Evolutionary conservation across 2,113 vertebrate species (phyloP).

Genomic region (Mola mola): DNA sequence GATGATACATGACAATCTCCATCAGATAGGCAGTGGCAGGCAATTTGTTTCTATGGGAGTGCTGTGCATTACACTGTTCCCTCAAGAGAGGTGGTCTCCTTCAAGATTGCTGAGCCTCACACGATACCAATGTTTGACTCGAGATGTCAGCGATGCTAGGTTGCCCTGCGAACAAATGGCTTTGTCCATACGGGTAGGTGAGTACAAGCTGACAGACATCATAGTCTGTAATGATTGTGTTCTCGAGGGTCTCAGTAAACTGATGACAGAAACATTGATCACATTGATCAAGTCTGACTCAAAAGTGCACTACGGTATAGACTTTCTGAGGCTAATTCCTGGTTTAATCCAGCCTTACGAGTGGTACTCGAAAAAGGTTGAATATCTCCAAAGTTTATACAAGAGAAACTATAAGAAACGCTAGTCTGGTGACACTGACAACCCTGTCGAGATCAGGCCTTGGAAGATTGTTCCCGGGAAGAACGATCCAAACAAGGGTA

Average conservation of each 20-base stretch:
- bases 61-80: constrained; percentile 3
- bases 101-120: not conserved
- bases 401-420: too few relatives aligned
- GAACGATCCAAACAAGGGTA: too few relatives aligned
- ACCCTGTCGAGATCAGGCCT: too few relatives aligned
- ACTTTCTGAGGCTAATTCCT: too few relatives aligned
- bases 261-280: too few relatives aligned
- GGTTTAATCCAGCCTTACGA: too few relatives aligned
- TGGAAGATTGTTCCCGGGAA: too few relatives aligned
- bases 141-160: not conserved
- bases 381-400: too few relatives aligned
- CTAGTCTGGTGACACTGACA: too few relatives aligned
- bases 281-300: too few relatives aligned
- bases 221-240: not conserved
- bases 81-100: constrained; percentile 2
- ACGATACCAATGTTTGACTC: not conserved
- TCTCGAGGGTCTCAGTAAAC: not conserved
- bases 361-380: too few relatives aligned
- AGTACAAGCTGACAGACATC: not conserved
- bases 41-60: not conserved
- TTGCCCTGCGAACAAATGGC: not conserved
- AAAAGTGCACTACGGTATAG: too few relatives aligned
- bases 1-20: fast-evolving
- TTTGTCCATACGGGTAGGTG: not conserved
- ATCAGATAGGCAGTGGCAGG: not conserved